Percentiles rank a stretch among this genome's conserved stretches.
phyloP scores from a whole-genome alignment of 1,140 invertebrate genomes.

The Drosophila simulans region DNA sequence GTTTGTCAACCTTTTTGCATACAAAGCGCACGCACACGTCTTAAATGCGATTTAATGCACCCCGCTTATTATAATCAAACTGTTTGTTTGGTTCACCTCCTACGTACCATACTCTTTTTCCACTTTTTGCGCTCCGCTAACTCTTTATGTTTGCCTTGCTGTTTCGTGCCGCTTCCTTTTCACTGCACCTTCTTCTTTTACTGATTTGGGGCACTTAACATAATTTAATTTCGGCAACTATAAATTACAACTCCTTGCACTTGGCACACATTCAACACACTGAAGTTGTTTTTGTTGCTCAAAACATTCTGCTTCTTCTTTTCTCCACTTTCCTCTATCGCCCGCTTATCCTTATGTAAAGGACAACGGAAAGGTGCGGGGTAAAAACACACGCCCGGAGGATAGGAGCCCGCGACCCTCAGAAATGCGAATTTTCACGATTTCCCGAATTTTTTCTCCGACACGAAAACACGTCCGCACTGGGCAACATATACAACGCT shows the following conservation, averaged over 20 bases:
- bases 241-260: slow-evolving; percentile 63
- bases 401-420: slow-evolving; percentile 22
- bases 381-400: slow-evolving; percentile 9
- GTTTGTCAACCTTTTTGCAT: slow-evolving; percentile 63
- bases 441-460: slow-evolving; percentile 16
- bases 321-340: not conserved
- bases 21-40: slow-evolving; percentile 46
- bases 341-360: slow-evolving; percentile 42
- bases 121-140: slow-evolving; percentile 12
- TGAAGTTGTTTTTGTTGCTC: slow-evolving; percentile 14
- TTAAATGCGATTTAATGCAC: slow-evolving; percentile 35
- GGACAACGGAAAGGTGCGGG: slow-evolving; percentile 43
- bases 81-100: slow-evolving; percentile 42
- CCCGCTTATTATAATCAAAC: slow-evolving; percentile 48
- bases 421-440: slow-evolving; percentile 57
- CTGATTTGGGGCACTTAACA: slow-evolving; percentile 75
- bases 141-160: slow-evolving; percentile 1
- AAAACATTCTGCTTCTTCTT: slow-evolving; percentile 1
- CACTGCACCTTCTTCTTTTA: slow-evolving; percentile 45
- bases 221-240: slow-evolving; percentile 74
- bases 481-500: slow-evolving; percentile 24
- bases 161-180: slow-evolving; percentile 37
- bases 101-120: slow-evolving; percentile 33
- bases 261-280: slow-evolving; percentile 32
- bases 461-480: slow-evolving; percentile 39